Conservation (phyloP, 1,140 invertebrate species). For the Wasmannia auropunctata region DNA sequence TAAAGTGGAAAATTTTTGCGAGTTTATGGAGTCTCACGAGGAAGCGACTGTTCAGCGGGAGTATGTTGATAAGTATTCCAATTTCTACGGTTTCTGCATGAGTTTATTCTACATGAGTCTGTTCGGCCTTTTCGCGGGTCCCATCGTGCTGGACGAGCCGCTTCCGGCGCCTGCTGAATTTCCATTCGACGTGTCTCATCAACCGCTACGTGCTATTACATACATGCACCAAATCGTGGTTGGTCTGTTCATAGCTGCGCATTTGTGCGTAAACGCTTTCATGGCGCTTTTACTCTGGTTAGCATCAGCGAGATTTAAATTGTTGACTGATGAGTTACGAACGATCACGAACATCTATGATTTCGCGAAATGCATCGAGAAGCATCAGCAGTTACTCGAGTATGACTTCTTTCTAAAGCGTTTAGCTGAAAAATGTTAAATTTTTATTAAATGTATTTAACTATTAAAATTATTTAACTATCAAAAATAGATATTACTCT, state of each 20-base stretch:
- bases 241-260: neutral
- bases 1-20: slow-evolving; percentile 31
- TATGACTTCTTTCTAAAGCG: neutral
- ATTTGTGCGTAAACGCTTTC: slow-evolving; percentile 30
- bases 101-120: slow-evolving; percentile 65
- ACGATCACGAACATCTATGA: neutral
- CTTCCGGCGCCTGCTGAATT: slow-evolving; percentile 29
- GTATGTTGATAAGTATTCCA: slow-evolving; percentile 18
- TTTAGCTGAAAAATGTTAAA: neutral
- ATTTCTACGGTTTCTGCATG: slow-evolving; percentile 60
- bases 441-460: neutral
- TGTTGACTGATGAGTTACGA: slow-evolving; percentile 45
- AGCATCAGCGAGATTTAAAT: slow-evolving; percentile 52
- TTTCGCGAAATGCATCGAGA: slow-evolving; percentile 30
- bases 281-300: slow-evolving; percentile 51
- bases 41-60: slow-evolving; percentile 12
- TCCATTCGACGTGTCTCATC: slow-evolving; percentile 48
- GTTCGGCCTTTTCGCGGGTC: slow-evolving; percentile 56
- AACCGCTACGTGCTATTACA: slow-evolving; percentile 20
- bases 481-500: neutral
- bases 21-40: neutral
- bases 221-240: slow-evolving; percentile 29
- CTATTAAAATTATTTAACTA: neutral
- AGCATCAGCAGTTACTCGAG: slow-evolving; percentile 56
- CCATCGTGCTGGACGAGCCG: slow-evolving; percentile 57